Base-by-base conservation (phyloP, 2,888 invertebrate species). In the Carpatolechia fugitivella region DNA sequence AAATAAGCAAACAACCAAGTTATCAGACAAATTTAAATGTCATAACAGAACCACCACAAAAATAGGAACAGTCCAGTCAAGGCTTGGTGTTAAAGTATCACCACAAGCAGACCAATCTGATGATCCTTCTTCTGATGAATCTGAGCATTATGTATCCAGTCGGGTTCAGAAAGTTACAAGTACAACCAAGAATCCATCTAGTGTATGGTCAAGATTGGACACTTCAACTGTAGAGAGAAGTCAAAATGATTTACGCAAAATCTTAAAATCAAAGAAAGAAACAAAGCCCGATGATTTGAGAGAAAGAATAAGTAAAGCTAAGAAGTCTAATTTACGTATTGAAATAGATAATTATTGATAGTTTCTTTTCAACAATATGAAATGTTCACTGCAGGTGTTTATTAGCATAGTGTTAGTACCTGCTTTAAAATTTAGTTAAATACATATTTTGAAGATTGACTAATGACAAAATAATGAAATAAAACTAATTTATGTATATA, bases 161-260 rank as follows among this genome's bases (percentile, higher is more conserved):
- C 87, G 90, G 65, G 91, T 92, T 46, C 86, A 91, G 68, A 88
- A 80, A 74, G 77, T 89, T 10, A 73, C 66, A 40, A 76, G 78
- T 69, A 63, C 65, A 56, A 79, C 79, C 40, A 82, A 75, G 52
- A 77, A 78, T 51, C 75, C 80, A 13, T 85, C 82, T 5, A 91
- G 85, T 69, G 92, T 93, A 4, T 93, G 92, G 92, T 87, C 92
- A 5, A 85, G 92, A 75, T 72, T 92, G 60, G 92, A 92, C 61
- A 72, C 58, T 24, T 4, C 24, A 29, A 20, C 44, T 13, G 18
- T 16, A 62, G 64, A 70, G 31, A 70, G 59, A 60, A 67, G 64
- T 47, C 69, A 72, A 56, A 84, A 68, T 69, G 90, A 88, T 64
- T 75, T 89, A 60, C 68, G 90, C 52, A 76, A 83, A 64, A 77